Percentiles rank a stretch among this genome's conserved stretches.
phyloP scores from a whole-genome alignment of 2,888 invertebrate genomes.

The Synanthedon tipuliformis region DNA sequence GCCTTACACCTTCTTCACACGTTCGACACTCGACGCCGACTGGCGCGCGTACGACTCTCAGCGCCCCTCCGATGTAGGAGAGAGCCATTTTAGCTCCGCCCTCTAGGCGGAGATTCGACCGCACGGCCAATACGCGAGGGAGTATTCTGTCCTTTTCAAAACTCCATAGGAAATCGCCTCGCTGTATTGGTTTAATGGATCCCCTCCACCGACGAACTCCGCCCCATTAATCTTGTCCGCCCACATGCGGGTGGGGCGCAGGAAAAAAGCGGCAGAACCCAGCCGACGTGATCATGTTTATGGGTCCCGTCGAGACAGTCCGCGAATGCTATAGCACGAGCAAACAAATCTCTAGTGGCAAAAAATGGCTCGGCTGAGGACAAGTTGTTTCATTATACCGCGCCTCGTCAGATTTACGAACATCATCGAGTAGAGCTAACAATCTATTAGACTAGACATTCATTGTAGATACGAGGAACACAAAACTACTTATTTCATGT shows the following conservation, averaged over 20 bases:
- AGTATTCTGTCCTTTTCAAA: slow-evolving; percentile 53
- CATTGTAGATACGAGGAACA: slow-evolving; percentile 1
- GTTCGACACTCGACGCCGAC: slow-evolving; percentile 59
- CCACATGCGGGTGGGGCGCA: slow-evolving; percentile 43
- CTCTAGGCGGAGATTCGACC: slow-evolving; percentile 31
- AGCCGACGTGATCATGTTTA: slow-evolving; percentile 63
- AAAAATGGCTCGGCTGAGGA: slow-evolving; percentile 61
- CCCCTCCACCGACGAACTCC: slow-evolving; percentile 32
- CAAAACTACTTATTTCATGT: neutral
- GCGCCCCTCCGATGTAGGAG: slow-evolving; percentile 63
- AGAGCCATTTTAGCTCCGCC: slow-evolving; percentile 49
- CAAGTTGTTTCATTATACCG: slow-evolving; percentile 53
- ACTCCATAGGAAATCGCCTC: slow-evolving; percentile 17
- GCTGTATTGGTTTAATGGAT: slow-evolving; percentile 37
- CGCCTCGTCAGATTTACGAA: slow-evolving; percentile 61
- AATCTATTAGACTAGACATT: slow-evolving; percentile 17
- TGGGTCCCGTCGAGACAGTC: slow-evolving; percentile 65
- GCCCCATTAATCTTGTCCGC: slow-evolving; percentile 31
- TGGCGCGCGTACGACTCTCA: slow-evolving; percentile 60
- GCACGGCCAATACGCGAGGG: slow-evolving; percentile 37
- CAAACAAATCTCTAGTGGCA: slow-evolving; percentile 68
- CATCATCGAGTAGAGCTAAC: slow-evolving; percentile 33
- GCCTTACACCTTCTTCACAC: slow-evolving; percentile 50
- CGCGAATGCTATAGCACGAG: slow-evolving; percentile 49
- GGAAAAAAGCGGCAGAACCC: slow-evolving; percentile 63